Percentiles rank a stretch among this genome's conserved stretches.
Evolutionary conservation across 2,797 vertebrate species (phyloP).

Genomic region (Podarcis siculus): DNA sequence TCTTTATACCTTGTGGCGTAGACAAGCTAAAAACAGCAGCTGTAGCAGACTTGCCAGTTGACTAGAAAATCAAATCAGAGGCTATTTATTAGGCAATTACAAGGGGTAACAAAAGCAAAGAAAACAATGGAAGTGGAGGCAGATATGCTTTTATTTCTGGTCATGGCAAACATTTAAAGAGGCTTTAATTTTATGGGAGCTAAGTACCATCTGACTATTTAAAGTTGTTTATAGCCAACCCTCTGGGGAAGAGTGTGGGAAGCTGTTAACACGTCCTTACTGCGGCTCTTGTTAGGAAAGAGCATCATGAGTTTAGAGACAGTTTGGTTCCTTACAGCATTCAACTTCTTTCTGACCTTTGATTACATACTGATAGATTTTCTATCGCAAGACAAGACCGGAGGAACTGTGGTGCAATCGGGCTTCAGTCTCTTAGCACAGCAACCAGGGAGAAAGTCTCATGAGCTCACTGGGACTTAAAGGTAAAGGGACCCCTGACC

Average conservation of each 20-base stretch:
- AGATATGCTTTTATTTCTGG: slow-evolving; percentile 30
- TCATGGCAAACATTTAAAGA: slow-evolving; percentile 34
- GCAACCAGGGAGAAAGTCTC: not conserved
- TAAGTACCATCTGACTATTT: slow-evolving; percentile 45
- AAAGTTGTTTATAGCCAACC: not conserved
- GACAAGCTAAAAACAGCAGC: not conserved
- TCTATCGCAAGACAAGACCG: too few relatives aligned
- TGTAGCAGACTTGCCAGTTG: rapidly evolving
- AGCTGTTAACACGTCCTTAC: not conserved
- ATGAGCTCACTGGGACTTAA: not conserved
- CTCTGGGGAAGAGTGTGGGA: not conserved
- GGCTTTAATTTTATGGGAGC: slow-evolving; percentile 7
- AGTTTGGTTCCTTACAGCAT: not conserved
- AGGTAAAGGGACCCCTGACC: too few relatives aligned
- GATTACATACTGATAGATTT: not conserved
- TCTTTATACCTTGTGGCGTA: too few relatives aligned
- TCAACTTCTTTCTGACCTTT: not conserved
- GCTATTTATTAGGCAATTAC: slow-evolving; percentile 28
- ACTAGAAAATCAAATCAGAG: not conserved
- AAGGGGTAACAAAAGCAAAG: not conserved
- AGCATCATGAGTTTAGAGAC: not conserved
- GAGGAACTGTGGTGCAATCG: not conserved
- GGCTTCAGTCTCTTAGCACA: not conserved
- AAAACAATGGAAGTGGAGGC: slow-evolving; percentile 25
- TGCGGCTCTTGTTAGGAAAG: not conserved